Percentiles rank a stretch among this genome's conserved stretches.
These are phyloP conservation scores for Microcebus jonahi DNA, from an alignment of 2,113 vertebrate genomes.

Conservation along the genomic window DNA sequence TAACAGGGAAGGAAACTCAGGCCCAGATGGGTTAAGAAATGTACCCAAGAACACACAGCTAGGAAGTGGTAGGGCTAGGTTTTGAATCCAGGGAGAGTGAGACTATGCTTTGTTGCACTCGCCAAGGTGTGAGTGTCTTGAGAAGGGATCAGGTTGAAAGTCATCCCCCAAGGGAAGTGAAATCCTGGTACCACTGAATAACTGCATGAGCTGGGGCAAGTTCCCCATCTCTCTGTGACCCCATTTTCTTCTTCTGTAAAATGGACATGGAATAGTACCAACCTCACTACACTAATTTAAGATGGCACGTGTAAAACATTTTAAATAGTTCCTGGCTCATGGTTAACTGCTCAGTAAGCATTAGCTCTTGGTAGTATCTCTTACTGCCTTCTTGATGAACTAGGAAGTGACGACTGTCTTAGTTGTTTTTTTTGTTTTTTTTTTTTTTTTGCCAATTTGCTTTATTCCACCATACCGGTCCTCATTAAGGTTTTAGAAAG, in stretches of 20 bases:
- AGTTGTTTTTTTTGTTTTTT: not conserved
- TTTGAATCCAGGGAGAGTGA: not conserved
- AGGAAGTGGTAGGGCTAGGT: not conserved
- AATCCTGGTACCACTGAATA: not conserved
- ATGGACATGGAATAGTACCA: not conserved
- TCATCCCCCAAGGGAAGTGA: not conserved
- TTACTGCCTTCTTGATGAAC: not conserved
- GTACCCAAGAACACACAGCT: too few relatives aligned
- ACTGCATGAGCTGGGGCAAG: not conserved
- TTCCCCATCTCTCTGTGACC: not conserved
- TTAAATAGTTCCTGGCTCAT: not conserved
- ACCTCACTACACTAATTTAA: not conserved
- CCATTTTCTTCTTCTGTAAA: not conserved
- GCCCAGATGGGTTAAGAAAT: not conserved
- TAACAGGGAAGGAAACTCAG: not conserved
- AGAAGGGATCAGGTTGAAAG: not conserved
- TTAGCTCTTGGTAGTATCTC: not conserved
- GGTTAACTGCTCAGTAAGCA: not conserved
- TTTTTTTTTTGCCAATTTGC: not conserved
- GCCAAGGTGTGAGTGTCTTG: not conserved
- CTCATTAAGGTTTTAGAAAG: not conserved
- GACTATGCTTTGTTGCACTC: not conserved
- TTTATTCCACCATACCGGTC: not conserved
- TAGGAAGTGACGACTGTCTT: not conserved
- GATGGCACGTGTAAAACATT: not conserved